These are phyloP conservation scores for Anomalospiza imberbis DNA, from an alignment of 2,797 vertebrate genomes.

Conservation along the genomic window DNA sequence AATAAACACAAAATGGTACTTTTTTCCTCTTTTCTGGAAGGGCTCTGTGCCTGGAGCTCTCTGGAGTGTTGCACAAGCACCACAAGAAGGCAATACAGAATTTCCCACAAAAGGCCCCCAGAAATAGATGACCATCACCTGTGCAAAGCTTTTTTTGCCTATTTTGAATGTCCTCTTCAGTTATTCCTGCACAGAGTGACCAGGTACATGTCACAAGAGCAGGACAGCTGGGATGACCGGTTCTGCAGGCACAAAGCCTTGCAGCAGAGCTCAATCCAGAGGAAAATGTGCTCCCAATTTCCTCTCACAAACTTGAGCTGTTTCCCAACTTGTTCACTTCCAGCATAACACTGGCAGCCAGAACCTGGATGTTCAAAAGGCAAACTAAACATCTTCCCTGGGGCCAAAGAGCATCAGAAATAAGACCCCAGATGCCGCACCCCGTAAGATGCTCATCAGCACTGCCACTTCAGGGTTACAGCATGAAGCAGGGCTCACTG, in stretches of 20 bases:
- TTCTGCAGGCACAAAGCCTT: neutral
- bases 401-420: neutral
- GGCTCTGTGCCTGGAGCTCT: neutral
- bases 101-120: neutral
- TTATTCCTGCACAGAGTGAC: neutral
- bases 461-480: neutral
- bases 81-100: neutral
- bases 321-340: neutral
- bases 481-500: accelerated
- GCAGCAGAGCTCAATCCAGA: neutral
- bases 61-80: neutral
- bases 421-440: neutral
- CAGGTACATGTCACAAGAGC: neutral
- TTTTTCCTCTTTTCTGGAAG: neutral
- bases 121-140: neutral
- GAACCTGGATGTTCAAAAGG: neutral
- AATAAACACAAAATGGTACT: neutral
- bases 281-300: neutral
- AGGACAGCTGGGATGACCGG: neutral
- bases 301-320: neutral
- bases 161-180: neutral
- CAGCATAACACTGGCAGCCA: neutral
- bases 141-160: neutral
- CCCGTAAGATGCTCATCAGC: neutral
- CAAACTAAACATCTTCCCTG: neutral